Conservation (phyloP, 2,888 invertebrate genomes). For the Nomada flava region DNA sequence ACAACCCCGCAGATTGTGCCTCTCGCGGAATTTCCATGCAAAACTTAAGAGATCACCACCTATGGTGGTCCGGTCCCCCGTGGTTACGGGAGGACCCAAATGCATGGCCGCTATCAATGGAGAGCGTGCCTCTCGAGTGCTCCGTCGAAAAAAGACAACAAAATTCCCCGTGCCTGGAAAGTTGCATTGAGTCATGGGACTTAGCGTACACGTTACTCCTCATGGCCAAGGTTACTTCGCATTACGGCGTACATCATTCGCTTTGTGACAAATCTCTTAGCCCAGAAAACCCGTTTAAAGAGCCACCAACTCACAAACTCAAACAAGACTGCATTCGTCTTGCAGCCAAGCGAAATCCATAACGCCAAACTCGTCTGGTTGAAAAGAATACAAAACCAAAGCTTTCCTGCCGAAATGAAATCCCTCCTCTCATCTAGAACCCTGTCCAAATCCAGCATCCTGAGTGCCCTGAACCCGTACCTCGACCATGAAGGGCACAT, state of each 20-base stretch:
- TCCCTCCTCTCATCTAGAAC: not conserved
- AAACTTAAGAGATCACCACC: not conserved
- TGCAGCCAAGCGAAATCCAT: no score
- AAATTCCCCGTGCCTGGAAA: no score
- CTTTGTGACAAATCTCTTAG: not conserved
- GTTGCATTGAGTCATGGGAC: no score
- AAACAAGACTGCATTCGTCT: no score
- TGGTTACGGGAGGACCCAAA: no score
- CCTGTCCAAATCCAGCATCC: not conserved
- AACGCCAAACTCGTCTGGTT: no score
- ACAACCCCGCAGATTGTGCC: constrained; percentile 13
- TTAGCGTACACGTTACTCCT: not conserved
- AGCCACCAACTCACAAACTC: fast-evolving
- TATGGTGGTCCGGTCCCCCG: no score
- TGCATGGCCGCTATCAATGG: no score
- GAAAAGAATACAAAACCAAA: no score
- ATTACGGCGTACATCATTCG: constrained; percentile 9
- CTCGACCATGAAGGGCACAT: not conserved
- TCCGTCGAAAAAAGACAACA: no score
- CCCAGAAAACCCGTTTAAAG: not conserved
- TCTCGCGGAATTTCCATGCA: constrained; percentile 2
- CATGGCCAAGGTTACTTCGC: constrained; percentile 4
- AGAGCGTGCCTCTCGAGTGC: no score
- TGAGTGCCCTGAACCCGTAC: not conserved
- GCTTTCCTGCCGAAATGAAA: not conserved